These are phyloP conservation scores for Pardosa pseudoannulata DNA, from an alignment of 2,888 invertebrate species.

Conservation along the genomic window DNA sequence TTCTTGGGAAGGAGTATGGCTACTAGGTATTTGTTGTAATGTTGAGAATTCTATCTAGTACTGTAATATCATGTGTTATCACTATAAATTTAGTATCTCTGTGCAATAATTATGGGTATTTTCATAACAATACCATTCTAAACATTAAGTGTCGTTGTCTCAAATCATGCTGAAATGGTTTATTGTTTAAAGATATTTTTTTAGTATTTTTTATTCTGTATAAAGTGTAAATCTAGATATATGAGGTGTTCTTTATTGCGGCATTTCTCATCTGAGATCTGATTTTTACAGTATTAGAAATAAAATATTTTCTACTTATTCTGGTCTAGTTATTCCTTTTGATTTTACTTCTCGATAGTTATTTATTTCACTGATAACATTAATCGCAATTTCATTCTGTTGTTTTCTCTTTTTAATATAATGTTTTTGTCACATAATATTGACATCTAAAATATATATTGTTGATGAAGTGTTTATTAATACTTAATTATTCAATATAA, in stretches of 20 bases:
- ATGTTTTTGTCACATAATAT: too few species aligned
- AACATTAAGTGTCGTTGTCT: neutral
- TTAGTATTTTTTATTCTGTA: constrained; percentile 30
- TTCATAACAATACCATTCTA: neutral
- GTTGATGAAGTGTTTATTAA: too few species aligned
- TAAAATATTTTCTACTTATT: constrained; percentile 37
- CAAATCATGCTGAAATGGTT: neutral
- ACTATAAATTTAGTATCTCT: neutral
- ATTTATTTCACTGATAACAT: too few species aligned
- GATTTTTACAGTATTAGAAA: constrained; percentile 58
- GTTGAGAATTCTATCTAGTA: neutral
- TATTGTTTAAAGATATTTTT: constrained; percentile 32
- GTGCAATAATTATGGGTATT: neutral
- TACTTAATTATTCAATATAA: too few species aligned
- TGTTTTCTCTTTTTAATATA: too few species aligned
- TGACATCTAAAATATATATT: too few species aligned
- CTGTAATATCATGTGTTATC: neutral
- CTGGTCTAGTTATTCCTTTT: too few species aligned
- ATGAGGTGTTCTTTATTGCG: neutral
- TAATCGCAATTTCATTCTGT: too few species aligned
- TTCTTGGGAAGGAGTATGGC: neutral
- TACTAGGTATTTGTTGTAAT: neutral
- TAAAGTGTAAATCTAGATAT: constrained; percentile 11
- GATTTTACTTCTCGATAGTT: too few species aligned
- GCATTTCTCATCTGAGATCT: constrained; percentile 41